Conservation (phyloP, 2,888 invertebrate species). For the Beris chalybata region DNA sequence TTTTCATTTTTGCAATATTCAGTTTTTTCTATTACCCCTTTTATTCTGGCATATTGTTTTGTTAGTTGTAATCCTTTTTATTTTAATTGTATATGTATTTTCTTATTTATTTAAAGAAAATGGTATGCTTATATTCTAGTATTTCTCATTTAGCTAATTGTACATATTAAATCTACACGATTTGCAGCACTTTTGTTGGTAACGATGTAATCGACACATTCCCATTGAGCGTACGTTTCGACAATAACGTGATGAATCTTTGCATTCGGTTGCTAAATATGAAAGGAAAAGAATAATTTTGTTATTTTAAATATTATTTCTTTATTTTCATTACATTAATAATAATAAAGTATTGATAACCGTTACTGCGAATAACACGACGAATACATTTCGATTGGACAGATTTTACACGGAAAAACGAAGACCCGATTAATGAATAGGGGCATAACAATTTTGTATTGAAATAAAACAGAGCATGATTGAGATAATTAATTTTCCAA, state of each 20-base stretch:
- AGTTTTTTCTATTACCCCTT: neutral
- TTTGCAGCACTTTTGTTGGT: slow-evolving; percentile 84
- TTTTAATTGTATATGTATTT: neutral
- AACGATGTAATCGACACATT: slow-evolving; percentile 81
- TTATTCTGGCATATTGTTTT: neutral
- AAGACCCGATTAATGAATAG: no score
- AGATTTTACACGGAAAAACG: no score
- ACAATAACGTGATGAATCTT: slow-evolving; percentile 82
- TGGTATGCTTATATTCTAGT: no score
- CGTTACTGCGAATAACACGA: no score
- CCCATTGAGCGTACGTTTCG: slow-evolving; percentile 85
- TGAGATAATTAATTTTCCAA: no score
- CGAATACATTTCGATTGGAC: no score
- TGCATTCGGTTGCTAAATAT: slow-evolving; percentile 66
- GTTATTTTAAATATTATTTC: no score
- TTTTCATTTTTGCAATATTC: neutral
- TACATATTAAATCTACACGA: slow-evolving; percentile 63
- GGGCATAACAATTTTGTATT: no score
- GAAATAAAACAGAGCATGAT: no score
- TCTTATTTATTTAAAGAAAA: neutral
- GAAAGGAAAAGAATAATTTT: neutral
- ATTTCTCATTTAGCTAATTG: slow-evolving; percentile 29
- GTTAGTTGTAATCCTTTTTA: neutral
- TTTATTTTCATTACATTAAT: no score
- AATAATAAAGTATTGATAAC: no score